Conservation (phyloP, 2,888 invertebrate genomes). For the Callyntrura guangdongensis region DNA sequence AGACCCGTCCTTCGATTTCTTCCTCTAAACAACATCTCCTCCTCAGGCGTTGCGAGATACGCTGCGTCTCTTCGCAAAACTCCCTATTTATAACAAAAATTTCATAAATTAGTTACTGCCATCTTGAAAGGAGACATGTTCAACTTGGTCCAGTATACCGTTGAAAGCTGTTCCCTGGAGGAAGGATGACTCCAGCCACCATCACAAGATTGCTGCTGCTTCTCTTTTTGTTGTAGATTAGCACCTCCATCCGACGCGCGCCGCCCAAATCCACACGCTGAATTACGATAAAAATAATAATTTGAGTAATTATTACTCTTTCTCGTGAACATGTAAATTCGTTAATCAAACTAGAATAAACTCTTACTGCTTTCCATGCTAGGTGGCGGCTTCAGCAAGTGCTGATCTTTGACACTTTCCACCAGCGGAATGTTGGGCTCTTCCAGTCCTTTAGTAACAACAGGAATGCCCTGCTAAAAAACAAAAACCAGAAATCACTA, state of each 20-base stretch:
- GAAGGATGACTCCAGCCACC: constrained; percentile 85
- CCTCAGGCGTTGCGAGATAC: constrained; percentile 83
- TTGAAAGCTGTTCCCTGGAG: constrained; percentile 84
- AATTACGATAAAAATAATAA: no score
- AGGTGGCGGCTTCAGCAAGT: constrained; percentile 90
- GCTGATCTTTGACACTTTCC: constrained; percentile 94
- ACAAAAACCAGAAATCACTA: constrained; percentile 39
- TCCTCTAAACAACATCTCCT: constrained; percentile 83
- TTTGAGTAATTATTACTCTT: no score
- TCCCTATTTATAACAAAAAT: constrained; percentile 77
- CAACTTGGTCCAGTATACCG: constrained; percentile 64
- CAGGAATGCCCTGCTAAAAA: constrained; percentile 83
- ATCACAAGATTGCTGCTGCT: constrained; percentile 82
- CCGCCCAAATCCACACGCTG: constrained; percentile 93
- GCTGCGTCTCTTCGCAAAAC: constrained; percentile 83
- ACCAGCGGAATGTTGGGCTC: constrained; percentile 83
- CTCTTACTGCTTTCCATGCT: constrained; percentile 91
- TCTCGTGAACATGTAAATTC: no score
- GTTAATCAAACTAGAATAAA: no score
- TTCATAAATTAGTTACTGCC: neutral
- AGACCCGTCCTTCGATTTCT: constrained; percentile 91
- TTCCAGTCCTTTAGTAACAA: constrained; percentile 80
- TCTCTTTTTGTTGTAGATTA: constrained; percentile 89
- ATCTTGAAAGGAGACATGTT: neutral
- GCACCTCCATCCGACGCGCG: constrained; percentile 98